These are phyloP conservation scores for Eristalinus sepulchralis DNA, from an alignment of 2,888 invertebrate genomes.

Conservation along the genomic window DNA sequence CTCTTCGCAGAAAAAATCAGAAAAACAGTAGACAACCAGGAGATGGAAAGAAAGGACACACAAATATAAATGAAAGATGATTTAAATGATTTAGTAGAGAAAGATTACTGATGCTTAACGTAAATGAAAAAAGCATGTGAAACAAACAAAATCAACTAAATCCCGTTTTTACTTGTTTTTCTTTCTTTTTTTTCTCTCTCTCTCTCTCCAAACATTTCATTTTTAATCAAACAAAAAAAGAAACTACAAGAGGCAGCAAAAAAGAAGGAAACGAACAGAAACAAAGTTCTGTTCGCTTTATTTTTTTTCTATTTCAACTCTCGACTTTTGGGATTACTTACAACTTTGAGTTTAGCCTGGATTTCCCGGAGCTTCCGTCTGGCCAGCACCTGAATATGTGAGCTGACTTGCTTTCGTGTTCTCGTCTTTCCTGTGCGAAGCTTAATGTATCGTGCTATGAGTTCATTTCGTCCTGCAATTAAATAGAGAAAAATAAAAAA, in stretches of 20 bases:
- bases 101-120: neutral
- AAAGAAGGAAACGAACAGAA: neutral
- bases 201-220: neutral
- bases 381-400: constrained; percentile 99
- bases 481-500: constrained; percentile 67
- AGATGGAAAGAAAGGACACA: neutral
- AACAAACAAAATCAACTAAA: constrained; percentile 69
- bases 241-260: constrained; percentile 1
- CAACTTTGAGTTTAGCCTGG: constrained; percentile 98
- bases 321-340: constrained; percentile 82
- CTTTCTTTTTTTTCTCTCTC: neutral
- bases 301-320: constrained; percentile 2
- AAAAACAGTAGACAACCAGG: neutral
- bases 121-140: constrained; percentile 60
- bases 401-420: constrained; percentile 99
- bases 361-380: constrained; percentile 98
- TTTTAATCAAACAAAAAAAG: constrained; percentile 4
- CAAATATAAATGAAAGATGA: constrained; percentile 27
- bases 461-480: constrained; percentile 98
- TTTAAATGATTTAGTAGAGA: constrained; percentile 42
- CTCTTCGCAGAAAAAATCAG: neutral
- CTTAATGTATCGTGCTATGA: constrained; percentile 99
- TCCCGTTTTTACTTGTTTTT: constrained; percentile 29
- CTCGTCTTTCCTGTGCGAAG: constrained; percentile 99
- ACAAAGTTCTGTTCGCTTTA: neutral